Evolutionary conservation across 1,140 invertebrate genomes (phyloP).

Genomic region (Aphis gossypii): DNA sequence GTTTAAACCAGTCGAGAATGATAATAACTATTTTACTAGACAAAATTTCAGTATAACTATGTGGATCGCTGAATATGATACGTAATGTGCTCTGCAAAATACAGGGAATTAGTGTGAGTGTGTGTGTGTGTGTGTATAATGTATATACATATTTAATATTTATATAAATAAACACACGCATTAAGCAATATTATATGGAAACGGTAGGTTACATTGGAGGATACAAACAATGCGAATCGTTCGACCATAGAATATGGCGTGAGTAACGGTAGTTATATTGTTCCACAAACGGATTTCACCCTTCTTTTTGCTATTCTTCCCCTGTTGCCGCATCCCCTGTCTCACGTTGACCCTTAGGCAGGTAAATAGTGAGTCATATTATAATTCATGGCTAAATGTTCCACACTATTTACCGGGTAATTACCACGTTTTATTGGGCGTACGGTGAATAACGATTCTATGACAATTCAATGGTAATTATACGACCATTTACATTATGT

Average conservation of each 20-base stretch:
- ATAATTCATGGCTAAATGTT: conserved; percentile 41
- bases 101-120: neutral
- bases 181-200: neutral
- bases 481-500: conserved; percentile 32
- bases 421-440: conserved; percentile 53
- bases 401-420: conserved; percentile 47
- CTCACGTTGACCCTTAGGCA: neutral
- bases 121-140: neutral
- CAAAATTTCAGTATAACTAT: neutral
- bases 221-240: conserved; percentile 27
- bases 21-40: neutral
- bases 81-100: neutral
- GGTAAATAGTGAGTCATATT: conserved; percentile 30
- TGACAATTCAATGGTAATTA: conserved; percentile 49
- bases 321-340: neutral
- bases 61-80: neutral
- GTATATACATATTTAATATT: neutral
- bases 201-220: neutral
- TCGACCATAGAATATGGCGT: conserved; percentile 38
- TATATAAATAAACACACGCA: neutral
- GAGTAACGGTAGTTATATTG: conserved; percentile 49
- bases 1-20: neutral
- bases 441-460: conserved; percentile 5
- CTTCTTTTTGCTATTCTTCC: conserved; percentile 25
- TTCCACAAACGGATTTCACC: conserved; percentile 43